Percentiles rank a stretch among this genome's conserved stretches.
phyloP scores from a whole-genome alignment of 2,888 invertebrate species.

The Acanthosoma haemorrhoidale region DNA sequence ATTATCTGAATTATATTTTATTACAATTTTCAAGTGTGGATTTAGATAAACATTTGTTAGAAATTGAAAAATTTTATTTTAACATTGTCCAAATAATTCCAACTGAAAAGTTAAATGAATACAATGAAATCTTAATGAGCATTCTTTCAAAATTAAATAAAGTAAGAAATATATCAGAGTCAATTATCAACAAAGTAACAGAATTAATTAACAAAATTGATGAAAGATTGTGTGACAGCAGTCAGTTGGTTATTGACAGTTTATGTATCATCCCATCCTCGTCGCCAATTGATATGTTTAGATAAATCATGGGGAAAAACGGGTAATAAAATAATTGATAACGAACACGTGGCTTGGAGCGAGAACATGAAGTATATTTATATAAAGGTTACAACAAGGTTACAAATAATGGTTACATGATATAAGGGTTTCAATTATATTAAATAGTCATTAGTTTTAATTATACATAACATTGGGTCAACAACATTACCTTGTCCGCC shows the following conservation, averaged over 20 bases:
- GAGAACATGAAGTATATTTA: too few species aligned
- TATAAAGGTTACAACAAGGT: too few species aligned
- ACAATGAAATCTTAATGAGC: background rate
- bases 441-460: too few species aligned
- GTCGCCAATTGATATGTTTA: too few species aligned
- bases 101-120: constrained; percentile 46
- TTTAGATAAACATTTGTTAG: background rate
- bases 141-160: background rate
- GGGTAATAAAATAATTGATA: too few species aligned
- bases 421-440: too few species aligned
- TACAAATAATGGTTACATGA: too few species aligned
- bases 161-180: background rate
- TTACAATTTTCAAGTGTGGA: background rate
- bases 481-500: too few species aligned
- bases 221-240: background rate
- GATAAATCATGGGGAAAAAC: too few species aligned
- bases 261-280: constrained; percentile 57
- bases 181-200: background rate
- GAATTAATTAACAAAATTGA: background rate
- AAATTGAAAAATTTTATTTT: background rate
- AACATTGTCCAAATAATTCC: constrained; percentile 32
- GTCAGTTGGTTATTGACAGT: constrained; percentile 40
- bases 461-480: too few species aligned
- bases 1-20: constrained; percentile 39
- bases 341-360: too few species aligned